These are phyloP conservation scores for Platichthys flesus DNA, from an alignment of 2,113 vertebrate genomes.

Conservation along the genomic window DNA sequence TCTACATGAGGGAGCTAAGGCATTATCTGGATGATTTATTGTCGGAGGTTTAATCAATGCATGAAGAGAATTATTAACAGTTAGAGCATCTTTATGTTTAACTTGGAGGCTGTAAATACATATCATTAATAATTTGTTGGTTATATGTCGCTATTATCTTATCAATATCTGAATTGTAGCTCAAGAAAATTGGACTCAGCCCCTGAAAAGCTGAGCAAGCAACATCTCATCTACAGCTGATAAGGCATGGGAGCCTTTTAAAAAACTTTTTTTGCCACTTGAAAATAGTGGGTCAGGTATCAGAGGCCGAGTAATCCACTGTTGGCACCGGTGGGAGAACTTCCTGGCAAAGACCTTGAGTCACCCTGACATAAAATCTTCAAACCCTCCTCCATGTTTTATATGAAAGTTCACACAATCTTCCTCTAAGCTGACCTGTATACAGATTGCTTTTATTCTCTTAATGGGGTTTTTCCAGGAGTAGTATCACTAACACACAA, in stretches of 20 bases:
- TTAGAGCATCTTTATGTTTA: not conserved
- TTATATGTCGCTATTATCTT: conserved; percentile 12
- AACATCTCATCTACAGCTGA: not conserved
- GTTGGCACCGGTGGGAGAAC: not conserved
- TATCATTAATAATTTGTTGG: not conserved
- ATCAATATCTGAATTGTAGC: not conserved
- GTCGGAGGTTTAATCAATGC: too few relatives aligned
- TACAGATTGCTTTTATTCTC: not conserved
- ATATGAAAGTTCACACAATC: conserved; percentile 28
- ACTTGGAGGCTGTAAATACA: conserved; percentile 11
- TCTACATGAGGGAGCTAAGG: too few relatives aligned
- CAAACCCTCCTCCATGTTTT: conserved; percentile 10
- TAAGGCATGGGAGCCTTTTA: not conserved
- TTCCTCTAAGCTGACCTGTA: conserved; percentile 25
- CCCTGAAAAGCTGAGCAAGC: not conserved
- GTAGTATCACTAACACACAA: not conserved
- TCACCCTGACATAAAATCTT: conserved; percentile 33
- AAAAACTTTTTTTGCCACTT: not conserved
- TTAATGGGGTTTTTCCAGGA: not conserved
- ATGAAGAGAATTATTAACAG: too few relatives aligned
- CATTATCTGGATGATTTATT: too few relatives aligned
- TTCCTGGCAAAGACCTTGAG: conserved; percentile 8
- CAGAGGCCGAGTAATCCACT: not conserved
- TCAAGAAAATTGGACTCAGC: not conserved
- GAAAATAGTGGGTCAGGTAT: conserved; percentile 3